Percentiles rank a stretch among this genome's conserved stretches.
phyloP scores from a whole-genome alignment of 2,888 invertebrate species.

The Frankliniella fusca region DNA sequence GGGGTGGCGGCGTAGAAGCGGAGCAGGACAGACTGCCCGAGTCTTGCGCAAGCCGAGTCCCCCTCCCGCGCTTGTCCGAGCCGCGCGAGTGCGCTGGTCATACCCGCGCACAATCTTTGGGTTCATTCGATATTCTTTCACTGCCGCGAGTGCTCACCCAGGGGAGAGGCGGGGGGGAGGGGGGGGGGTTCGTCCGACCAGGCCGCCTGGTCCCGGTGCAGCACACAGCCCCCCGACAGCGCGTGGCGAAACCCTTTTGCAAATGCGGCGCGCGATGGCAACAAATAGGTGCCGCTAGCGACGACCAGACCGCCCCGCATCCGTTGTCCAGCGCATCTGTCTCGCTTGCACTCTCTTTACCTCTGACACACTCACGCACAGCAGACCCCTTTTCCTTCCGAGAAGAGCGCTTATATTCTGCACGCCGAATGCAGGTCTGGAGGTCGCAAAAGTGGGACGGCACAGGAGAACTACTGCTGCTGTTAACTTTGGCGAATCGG shows the following conservation, averaged over 20 bases:
- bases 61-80: neutral
- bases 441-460: conserved; percentile 19
- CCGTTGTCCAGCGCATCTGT: no score
- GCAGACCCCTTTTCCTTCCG: conserved; percentile 41
- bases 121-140: no score
- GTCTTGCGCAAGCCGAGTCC: neutral
- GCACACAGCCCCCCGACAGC: neutral
- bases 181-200: neutral
- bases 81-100: no score
- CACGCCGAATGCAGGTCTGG: conserved; percentile 45
- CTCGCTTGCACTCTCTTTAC: no score
- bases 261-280: conserved; percentile 33
- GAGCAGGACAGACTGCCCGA: no score
- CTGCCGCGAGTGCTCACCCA: no score
- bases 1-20: no score
- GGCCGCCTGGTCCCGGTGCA: no score
- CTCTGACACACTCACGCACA: no score
- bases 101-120: no score
- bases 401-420: conserved; percentile 39
- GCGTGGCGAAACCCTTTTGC: conserved; percentile 30
- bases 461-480: neutral
- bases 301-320: neutral
- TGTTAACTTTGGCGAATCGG: neutral
- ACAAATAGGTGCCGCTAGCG: conserved; percentile 37
- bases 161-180: neutral